These are phyloP conservation scores for Heterodera filipjevi DNA, from an alignment of 2,888 invertebrate genomes.

Conservation along the genomic window DNA sequence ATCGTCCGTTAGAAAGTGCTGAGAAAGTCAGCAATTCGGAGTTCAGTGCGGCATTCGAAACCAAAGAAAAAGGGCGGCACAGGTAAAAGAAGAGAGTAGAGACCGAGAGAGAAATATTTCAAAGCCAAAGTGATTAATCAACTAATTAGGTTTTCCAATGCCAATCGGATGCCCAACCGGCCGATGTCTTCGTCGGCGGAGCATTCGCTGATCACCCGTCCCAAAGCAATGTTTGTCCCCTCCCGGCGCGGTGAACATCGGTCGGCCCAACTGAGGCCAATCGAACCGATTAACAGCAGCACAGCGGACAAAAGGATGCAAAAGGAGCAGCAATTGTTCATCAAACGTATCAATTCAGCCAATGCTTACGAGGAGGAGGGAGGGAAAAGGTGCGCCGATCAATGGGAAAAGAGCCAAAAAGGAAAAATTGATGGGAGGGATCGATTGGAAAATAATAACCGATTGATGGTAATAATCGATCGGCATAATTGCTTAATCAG, in stretches of 20 bases:
- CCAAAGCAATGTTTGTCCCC: conserved; percentile 7
- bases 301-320: background rate
- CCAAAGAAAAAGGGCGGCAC: background rate
- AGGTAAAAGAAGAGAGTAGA: background rate
- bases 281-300: background rate
- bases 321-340: background rate
- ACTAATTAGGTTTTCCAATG: background rate
- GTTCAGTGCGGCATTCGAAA: too few relatives aligned
- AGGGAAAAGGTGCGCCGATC: background rate
- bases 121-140: background rate
- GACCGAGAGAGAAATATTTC: background rate
- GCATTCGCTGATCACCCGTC: conserved; percentile 21
- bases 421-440: background rate
- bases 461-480: too few relatives aligned
- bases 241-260: background rate
- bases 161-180: background rate
- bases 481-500: too few relatives aligned
- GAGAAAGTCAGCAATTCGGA: background rate
- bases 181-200: conserved; percentile 17
- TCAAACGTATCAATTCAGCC: background rate
- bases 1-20: background rate
- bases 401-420: too few relatives aligned
- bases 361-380: background rate
- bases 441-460: background rate
- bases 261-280: background rate